Base-by-base conservation (phyloP, 2,888 invertebrate genomes). In the Helicoverpa assulta region DNA sequence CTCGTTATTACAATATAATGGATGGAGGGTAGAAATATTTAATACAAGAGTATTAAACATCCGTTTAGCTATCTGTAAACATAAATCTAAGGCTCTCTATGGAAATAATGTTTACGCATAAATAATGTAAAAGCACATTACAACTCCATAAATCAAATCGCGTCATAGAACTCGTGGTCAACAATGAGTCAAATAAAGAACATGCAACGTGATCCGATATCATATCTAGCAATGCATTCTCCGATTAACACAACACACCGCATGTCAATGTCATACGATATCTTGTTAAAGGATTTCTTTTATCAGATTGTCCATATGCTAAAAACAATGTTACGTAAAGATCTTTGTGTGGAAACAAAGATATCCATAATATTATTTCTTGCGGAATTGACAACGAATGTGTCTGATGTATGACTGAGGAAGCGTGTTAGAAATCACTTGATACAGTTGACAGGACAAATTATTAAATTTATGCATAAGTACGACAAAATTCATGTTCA, bases 201-300 rank as follows among this genome's bases (percentile, higher is more conserved):
- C 63, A 70, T 69, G 65, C 43, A 58, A 70, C 50, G n/a, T 59
- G 53, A 67, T 68, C 51, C 53, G 81, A 79, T 82, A 79, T 56
- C 47, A 67, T 77, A 80, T 67, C 68, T 70, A 53, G n/a, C 53
- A 73, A 47, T 67, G 67, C 71, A 82, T 71, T 70, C 63, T 52
- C 33, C 56, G 70, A 76, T 73, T 67, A 60, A 62, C 26, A n/a
- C 61, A 59, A 67, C 53, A 71, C 61, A 64, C 56, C 70, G 61
- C 61, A 78, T 57, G 52, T 58, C 72, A 74, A 70, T 59, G 66
- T 72, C 70, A 62, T 51, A 53, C 26, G 59, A 67, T 73, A 76
- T 73, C 43, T 71, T 66, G 56, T 55, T 73, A 56, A 65, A 63
- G 61, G 68, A 72, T 77, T 70, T 72, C 21, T 64, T 67, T 72